These are phyloP conservation scores for Microtus pennsylvanicus DNA, from an alignment of 2,113 vertebrate species.

Conservation along the genomic window DNA sequence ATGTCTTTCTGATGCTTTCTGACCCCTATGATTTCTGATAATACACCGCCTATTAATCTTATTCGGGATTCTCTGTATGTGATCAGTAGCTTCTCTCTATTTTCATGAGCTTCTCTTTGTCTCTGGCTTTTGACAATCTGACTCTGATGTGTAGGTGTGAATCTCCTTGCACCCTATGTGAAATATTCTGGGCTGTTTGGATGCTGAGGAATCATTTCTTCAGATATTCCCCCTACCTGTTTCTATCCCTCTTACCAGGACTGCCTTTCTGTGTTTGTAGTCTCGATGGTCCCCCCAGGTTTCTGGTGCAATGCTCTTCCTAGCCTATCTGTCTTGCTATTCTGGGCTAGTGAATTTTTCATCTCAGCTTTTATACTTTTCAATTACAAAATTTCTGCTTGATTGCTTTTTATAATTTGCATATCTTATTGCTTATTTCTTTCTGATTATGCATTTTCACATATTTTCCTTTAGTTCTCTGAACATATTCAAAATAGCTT, in stretches of 20 bases:
- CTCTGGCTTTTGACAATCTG: conserved; percentile 20
- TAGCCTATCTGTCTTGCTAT: not conserved
- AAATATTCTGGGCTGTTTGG: not conserved
- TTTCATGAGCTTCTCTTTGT: not conserved
- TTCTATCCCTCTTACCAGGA: not conserved
- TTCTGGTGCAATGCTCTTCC: not conserved
- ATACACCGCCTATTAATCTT: not conserved
- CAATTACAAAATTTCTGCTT: not conserved
- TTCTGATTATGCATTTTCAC: not conserved
- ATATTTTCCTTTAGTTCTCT: not conserved
- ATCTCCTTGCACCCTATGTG: not conserved
- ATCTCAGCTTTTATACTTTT: not conserved
- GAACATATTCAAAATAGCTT: not conserved
- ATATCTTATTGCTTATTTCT: not conserved
- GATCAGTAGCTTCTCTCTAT: not conserved
- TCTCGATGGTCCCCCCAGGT: not conserved
- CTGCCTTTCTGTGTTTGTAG: not conserved
- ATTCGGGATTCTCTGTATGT: not conserved
- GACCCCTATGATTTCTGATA: not conserved
- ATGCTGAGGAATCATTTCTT: not conserved
- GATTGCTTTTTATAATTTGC: not conserved
- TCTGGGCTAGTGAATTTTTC: not conserved
- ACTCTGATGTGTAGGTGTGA: not conserved
- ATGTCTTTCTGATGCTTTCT: not conserved
- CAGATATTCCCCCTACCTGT: too few species aligned